Conservation (phyloP, 2,888 invertebrate genomes). For the Andrena trimmerana region DNA sequence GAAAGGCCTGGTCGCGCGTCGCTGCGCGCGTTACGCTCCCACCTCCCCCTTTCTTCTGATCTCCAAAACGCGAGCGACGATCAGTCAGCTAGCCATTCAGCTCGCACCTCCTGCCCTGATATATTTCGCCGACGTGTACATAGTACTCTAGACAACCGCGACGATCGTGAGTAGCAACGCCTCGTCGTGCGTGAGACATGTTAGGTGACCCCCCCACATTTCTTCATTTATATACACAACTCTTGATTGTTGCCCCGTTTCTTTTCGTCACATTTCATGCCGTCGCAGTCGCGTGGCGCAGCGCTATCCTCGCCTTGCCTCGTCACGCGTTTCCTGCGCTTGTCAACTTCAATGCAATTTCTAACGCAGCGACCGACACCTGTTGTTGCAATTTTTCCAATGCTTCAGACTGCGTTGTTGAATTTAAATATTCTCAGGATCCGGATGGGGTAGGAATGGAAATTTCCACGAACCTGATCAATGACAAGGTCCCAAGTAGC, state of each 20-base stretch:
- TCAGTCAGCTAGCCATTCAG: no score
- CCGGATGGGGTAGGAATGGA: no score
- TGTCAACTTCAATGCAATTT: constrained; percentile 4
- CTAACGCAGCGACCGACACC: constrained; percentile 33
- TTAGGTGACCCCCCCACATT: no score
- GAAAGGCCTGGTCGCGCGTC: constrained; percentile 4
- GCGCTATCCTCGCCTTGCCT: constrained; percentile 15
- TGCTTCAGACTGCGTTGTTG: not conserved
- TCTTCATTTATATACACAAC: not conserved
- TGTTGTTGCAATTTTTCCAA: constrained; percentile 27
- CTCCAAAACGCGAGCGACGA: no score
- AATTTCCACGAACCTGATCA: no score
- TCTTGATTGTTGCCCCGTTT: not conserved
- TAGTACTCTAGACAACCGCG: no score
- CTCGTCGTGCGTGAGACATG: no score
- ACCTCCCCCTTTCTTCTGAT: not conserved
- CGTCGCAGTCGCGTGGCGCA: not conserved
- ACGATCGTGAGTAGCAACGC: no score
- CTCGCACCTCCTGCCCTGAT: no score
- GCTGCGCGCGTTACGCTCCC: not conserved
- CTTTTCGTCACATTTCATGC: not conserved
- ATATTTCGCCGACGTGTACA: no score
- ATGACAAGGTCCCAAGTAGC: no score
- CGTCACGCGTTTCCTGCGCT: not conserved
- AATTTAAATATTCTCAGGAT: no score